Evolutionary conservation across 2,113 vertebrate genomes (phyloP), one percentile per base, ranked within the genome.

Genomic region (Indri indri): DNA sequence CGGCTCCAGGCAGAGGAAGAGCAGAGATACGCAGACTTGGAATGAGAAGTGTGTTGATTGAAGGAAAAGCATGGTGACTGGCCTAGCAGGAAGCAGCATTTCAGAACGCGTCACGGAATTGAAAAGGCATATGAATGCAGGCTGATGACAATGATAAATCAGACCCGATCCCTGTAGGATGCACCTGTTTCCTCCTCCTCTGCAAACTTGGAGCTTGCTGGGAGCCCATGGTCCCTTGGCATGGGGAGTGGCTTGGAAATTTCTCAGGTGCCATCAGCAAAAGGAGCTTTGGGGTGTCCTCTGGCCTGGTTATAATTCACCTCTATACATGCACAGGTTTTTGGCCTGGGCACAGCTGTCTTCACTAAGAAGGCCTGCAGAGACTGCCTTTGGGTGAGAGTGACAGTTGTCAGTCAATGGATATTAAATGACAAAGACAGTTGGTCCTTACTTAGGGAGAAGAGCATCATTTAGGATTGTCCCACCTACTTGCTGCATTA

Each of bases 41-140:
- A 80, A 14, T 88, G 37, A 59, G 45, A 47, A 81, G 59, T 32
- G n/a, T 18, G 76, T 16, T 95, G 92, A 96, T 65, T 83, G 50
- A 77, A 20, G 65, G 18, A 3, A 52, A 85, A 59, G 40, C 54
- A 77, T 6, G 18, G 68, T 70, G 76, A 47, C 50, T 6, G 57
- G 80, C 84, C 84, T 76, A 5, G 81, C 13, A 50, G 94, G 88
- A 96, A 92, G 95, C 90, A 80, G 68, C 45, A 6, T 89, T 95
- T 84, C 54, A 9, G 85, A 59, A 66, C 40, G 74, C 47, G 5
- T 30, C 84, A 80, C 57, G 12, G 80, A 93, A 83, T 3, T 30
- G 71, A 94, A 96, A 92, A 70, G 23, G 57, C 71, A 66, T 47
- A 42, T 92, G 97, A 93, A 87, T 83, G 95, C 84, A 57, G 70